These are phyloP conservation scores for Amblyornis subalaris DNA, from an alignment of 2,113 vertebrate genomes.

Conservation along the genomic window DNA sequence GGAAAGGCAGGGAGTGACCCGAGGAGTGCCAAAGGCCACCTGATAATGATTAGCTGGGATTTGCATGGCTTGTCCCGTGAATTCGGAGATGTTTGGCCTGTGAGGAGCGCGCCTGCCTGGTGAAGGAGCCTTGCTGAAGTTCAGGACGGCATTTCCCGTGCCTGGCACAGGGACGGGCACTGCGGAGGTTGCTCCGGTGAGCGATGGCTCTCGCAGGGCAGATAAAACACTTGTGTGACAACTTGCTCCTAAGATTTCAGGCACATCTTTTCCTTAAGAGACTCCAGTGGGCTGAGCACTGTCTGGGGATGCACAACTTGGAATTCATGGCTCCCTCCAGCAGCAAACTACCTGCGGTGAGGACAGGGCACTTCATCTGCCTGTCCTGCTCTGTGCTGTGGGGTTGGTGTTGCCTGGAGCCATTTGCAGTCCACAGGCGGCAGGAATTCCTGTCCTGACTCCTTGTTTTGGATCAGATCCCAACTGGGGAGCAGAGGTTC, in stretches of 20 bases:
- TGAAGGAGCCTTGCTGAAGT: constrained; percentile 10
- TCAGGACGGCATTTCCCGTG: background rate
- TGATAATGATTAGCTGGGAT: background rate
- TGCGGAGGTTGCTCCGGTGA: constrained; percentile 39
- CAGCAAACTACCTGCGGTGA: accelerated
- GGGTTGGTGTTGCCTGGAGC: background rate
- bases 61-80: background rate
- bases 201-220: constrained; percentile 62
- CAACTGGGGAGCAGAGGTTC: background rate
- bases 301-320: background rate
- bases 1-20: background rate
- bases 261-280: background rate
- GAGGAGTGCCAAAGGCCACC: background rate
- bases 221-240: constrained; percentile 57
- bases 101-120: background rate
- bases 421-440: accelerated
- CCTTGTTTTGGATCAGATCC: background rate
- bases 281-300: background rate
- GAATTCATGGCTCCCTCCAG: background rate
- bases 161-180: background rate
- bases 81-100: background rate
- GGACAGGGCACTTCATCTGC: background rate
- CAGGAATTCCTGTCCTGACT: background rate
- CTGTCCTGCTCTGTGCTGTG: accelerated
- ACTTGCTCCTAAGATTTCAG: background rate